Percentiles rank a stretch among this genome's conserved stretches.
phyloP scores from a whole-genome alignment of 2,888 invertebrate species.

The Lydus trimaculatus region DNA sequence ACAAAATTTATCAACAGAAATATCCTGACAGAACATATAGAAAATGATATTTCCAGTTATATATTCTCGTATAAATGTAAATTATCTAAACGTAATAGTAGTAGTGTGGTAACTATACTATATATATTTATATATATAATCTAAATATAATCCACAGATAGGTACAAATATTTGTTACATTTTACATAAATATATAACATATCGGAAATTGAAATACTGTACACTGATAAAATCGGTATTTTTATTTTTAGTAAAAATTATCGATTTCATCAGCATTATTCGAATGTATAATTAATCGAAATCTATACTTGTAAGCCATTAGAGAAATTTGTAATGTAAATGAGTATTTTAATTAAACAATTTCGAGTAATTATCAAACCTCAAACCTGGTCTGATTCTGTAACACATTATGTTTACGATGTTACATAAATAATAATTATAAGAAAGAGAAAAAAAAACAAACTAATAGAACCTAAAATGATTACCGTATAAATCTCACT shows the following conservation, averaged over 20 bases:
- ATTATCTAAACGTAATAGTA: slow-evolving; percentile 13
- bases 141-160: slow-evolving; percentile 30
- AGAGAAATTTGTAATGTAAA: slow-evolving; percentile 31
- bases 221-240: not conserved
- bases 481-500: slow-evolving; percentile 25
- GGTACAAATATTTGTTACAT: slow-evolving; percentile 21
- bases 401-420: not conserved
- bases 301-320: slow-evolving; percentile 21
- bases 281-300: slow-evolving; percentile 29
- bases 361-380: not conserved
- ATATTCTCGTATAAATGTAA: slow-evolving; percentile 34
- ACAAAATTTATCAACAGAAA: slow-evolving; percentile 32
- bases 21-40: slow-evolving; percentile 27
- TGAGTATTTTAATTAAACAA: slow-evolving; percentile 18
- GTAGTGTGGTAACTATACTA: not conserved
- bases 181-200: slow-evolving; percentile 16
- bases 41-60: slow-evolving; percentile 38
- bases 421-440: not conserved
- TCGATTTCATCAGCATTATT: not conserved
- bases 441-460: not conserved
- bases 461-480: slow-evolving; percentile 11
- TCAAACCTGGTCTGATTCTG: not conserved
- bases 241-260: too few relatives aligned
- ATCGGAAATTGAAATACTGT: slow-evolving; percentile 39
- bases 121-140: slow-evolving; percentile 24